Percentiles rank a stretch among this genome's conserved stretches.
Evolutionary conservation across 2,113 vertebrate genomes (phyloP).

Genomic region (Beaufortia kweichowensis): DNA sequence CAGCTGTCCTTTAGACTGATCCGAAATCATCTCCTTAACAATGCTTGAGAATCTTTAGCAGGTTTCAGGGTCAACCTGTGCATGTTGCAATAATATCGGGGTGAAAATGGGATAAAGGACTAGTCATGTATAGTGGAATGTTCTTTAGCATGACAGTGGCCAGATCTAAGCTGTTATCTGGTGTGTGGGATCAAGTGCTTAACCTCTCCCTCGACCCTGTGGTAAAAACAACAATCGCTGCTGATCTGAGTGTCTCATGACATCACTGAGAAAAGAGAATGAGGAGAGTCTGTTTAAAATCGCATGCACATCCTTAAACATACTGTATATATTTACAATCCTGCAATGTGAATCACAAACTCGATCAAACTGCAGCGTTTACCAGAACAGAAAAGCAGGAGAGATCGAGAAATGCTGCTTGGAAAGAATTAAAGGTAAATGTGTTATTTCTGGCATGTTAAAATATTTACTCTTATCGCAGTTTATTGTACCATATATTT

Average conservation of each 20-base stretch:
- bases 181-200: slow-evolving; percentile 74
- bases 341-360: slow-evolving; percentile 22
- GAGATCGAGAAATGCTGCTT: not conserved
- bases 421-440: not conserved
- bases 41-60: not conserved
- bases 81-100: slow-evolving; percentile 55
- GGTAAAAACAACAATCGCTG: slow-evolving; percentile 72
- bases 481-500: too few species aligned
- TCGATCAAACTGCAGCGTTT: not conserved
- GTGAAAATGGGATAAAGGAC: slow-evolving; percentile 50
- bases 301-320: slow-evolving; percentile 51
- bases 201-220: slow-evolving; percentile 70
- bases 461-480: too few species aligned
- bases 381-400: not conserved
- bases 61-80: not conserved
- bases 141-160: slow-evolving; percentile 64
- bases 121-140: slow-evolving; percentile 65
- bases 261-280: slow-evolving; percentile 44
- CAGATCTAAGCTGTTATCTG: slow-evolving; percentile 71
- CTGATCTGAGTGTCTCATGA: slow-evolving; percentile 69
- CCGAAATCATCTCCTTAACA: not conserved
- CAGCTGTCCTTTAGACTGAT: not conserved
- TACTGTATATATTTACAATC: slow-evolving; percentile 47
- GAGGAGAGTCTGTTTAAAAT: slow-evolving; percentile 57
- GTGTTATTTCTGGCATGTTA: too few species aligned